Percentiles rank a stretch among this genome's conserved stretches.
These are phyloP conservation scores for Esperia sulphurella DNA, from an alignment of 2,888 invertebrate species.

Conservation along the genomic window DNA sequence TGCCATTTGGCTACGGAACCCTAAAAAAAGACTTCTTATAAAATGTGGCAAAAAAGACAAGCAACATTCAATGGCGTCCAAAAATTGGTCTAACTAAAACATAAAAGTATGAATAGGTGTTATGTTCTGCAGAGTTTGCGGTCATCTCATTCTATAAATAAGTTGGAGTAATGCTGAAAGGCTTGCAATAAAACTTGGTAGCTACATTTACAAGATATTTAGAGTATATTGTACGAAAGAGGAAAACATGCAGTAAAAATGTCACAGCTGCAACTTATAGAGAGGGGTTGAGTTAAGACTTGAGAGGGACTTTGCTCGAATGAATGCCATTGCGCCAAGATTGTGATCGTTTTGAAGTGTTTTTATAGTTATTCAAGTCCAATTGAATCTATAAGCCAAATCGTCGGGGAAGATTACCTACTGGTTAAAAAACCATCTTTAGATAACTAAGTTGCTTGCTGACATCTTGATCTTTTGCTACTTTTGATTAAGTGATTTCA, in stretches of 20 bases:
- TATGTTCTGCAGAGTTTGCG: background rate
- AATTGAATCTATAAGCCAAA: background rate
- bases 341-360: background rate
- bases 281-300: background rate
- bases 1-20: too few relatives aligned
- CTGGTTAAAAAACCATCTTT: too few relatives aligned
- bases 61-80: too few relatives aligned
- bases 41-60: too few relatives aligned
- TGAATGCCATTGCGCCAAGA: conserved; percentile 6
- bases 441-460: too few relatives aligned
- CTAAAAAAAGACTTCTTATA: too few relatives aligned
- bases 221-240: background rate
- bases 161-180: background rate
- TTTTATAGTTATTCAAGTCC: background rate
- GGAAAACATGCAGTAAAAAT: conserved; percentile 4
- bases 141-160: background rate
- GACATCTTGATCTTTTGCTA: too few relatives aligned
- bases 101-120: background rate
- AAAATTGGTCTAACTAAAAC: too few relatives aligned
- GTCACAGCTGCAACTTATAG: conserved; percentile 8
- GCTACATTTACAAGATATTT: background rate
- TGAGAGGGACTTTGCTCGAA: background rate
- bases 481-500: too few relatives aligned
- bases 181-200: background rate
- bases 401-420: too few relatives aligned